These are phyloP conservation scores for Malurus splendens DNA, from an alignment of 2,797 vertebrate species.

Conservation along the genomic window DNA sequence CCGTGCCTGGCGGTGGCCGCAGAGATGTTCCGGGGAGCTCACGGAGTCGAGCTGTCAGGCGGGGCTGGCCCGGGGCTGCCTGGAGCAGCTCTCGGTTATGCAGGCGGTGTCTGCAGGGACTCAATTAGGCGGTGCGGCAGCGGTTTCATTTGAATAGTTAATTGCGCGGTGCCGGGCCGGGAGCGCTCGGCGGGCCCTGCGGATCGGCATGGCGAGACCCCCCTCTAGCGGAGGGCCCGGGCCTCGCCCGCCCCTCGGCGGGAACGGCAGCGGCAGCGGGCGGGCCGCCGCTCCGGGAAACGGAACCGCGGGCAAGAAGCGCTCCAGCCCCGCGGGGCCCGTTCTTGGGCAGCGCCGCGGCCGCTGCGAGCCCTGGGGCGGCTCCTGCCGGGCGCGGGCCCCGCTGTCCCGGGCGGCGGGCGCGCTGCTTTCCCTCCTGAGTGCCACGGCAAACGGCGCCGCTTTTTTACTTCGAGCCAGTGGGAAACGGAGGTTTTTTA, in stretches of 20 bases:
- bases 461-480: neutral
- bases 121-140: neutral
- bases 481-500: neutral
- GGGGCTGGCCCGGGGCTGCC: neutral
- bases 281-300: neutral
- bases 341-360: neutral
- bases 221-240: conserved; percentile 52
- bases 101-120: neutral
- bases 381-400: neutral
- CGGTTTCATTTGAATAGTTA: neutral
- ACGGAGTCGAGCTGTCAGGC: rapidly evolving
- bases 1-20: neutral
- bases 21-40: neutral
- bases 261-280: neutral
- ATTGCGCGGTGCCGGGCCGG: neutral
- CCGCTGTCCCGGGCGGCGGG: neutral
- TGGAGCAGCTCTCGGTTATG: neutral
- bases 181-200: neutral
- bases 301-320: neutral
- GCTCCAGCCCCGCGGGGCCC: neutral
- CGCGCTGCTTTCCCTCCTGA: neutral
- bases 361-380: neutral
- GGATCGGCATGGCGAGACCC: conserved; percentile 30
- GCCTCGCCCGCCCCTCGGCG: conserved; percentile 14
- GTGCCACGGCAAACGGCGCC: neutral